Conservation (phyloP, 2,888 invertebrate species). For the Cephus spinipes region DNA sequence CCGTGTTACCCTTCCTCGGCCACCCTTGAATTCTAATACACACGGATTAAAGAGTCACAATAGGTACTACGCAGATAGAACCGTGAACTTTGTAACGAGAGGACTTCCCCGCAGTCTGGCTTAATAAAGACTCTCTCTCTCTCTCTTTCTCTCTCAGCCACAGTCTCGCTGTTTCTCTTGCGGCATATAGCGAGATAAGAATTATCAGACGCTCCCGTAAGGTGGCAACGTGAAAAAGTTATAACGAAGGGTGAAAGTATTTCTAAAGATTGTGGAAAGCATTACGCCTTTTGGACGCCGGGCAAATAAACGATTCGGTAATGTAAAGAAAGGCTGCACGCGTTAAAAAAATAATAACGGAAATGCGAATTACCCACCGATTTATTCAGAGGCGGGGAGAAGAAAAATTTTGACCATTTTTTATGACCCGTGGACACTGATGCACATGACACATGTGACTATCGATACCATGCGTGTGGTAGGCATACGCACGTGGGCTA, state of each 20-base stretch:
- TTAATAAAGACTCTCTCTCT: slow-evolving; percentile 1
- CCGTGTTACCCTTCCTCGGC: too few species aligned
- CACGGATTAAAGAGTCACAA: background rate
- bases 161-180: slow-evolving; percentile 20
- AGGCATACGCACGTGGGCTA: too few species aligned
- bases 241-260: slow-evolving; percentile 25
- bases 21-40: too few species aligned
- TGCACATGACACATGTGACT: too few species aligned
- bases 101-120: background rate
- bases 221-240: slow-evolving; percentile 14
- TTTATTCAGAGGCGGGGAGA: too few species aligned
- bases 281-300: slow-evolving; percentile 2
- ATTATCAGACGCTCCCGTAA: slow-evolving; percentile 26
- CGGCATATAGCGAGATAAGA: slow-evolving; percentile 31
- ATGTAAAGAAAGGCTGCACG: background rate
- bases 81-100: background rate
- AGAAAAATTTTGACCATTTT: too few species aligned
- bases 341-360: too few species aligned
- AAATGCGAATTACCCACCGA: too few species aligned
- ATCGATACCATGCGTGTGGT: too few species aligned
- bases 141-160: slow-evolving; percentile 17
- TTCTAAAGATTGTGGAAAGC: slow-evolving; percentile 14
- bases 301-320: slow-evolving; percentile 9
- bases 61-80: background rate
- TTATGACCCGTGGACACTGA: too few species aligned